Base-by-base conservation (phyloP, 1,140 invertebrate species). In the Bombus confusus region DNA sequence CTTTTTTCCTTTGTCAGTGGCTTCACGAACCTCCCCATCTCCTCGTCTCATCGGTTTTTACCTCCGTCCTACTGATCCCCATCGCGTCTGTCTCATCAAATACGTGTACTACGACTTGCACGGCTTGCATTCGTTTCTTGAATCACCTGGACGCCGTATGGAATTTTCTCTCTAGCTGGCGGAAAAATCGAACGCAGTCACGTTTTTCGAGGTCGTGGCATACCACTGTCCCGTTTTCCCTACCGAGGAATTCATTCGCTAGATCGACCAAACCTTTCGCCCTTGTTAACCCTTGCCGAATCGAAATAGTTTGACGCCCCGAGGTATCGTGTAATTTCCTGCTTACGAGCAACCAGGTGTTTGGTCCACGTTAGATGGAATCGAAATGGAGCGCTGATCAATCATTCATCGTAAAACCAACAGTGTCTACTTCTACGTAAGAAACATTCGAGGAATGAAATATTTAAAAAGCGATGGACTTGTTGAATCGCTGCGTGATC, bases 61-160 rank as follows among this genome's bases (percentile, higher is more conserved):
- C 18, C 31, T 28, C 31, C 12, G 0, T 43, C 25, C 34, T 34
- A 28, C 69, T 15, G 43, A 73, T 52, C 52, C n/a, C 34, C 57
- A 59, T 73, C 47, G 34, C 15, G 34, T 39, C 34, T 22, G 18
- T 15, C 37, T 15, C 37, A 31, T 39, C 10, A 39, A 73, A 81
- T 69, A 47, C 79, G 71, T 47, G 47, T 81, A 74, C 28, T 81
- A 81, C 69, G 39, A 43, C 52, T 71, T 62, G 3, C 37, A 73
- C 22, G 39, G 52, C n/a, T 62, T 74, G n/a, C 69, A 28, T 43
- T 74, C 69, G 80, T 31, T 41, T 18, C 52, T 43, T 76, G 74
- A 57, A 57, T 59, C 47, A 76, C 34, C 25, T 15, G 25, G 3
- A 76, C 22, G 25, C 25, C 31, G 34, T 52, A 37, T 37, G 28